These are phyloP conservation scores for Xenopus laevis DNA, from an alignment of 2,113 vertebrate species.

Conservation along the genomic window DNA sequence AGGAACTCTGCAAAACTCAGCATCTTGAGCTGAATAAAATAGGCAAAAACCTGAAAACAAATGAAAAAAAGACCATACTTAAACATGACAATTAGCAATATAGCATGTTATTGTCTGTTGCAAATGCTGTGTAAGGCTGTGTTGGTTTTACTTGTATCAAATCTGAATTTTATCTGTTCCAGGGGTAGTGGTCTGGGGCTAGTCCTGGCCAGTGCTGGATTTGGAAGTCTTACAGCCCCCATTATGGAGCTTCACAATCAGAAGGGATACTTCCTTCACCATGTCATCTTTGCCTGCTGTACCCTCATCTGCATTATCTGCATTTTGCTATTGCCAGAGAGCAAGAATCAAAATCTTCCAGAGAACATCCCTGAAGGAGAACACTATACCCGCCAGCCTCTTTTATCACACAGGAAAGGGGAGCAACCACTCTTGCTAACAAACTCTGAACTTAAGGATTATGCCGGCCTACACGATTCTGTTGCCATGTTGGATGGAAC, in stretches of 20 bases:
- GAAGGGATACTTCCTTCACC: constrained; percentile 97
- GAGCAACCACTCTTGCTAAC: constrained; percentile 92
- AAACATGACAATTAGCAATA: no score
- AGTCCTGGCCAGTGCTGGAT: constrained; percentile 90
- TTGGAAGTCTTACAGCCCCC: constrained; percentile 90
- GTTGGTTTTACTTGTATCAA: no score
- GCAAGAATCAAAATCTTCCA: constrained; percentile 82
- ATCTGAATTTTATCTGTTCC: constrained; percentile 2
- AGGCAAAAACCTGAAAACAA: no score
- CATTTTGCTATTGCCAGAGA: constrained; percentile 91
- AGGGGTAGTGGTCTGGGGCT: constrained; percentile 92
- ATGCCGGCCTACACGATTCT: constrained; percentile 84
- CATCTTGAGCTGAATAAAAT: no score
- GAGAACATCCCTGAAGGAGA: constrained; percentile 89
- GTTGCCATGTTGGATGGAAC: constrained; percentile 66
- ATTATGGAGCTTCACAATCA: constrained; percentile 99
- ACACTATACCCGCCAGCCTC: constrained; percentile 84
- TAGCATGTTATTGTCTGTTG: no score
- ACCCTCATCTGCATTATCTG: constrained; percentile 98
- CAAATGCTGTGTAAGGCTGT: no score
- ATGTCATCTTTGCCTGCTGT: constrained; percentile 96
- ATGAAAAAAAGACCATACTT: no score
- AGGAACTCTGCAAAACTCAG: no score
- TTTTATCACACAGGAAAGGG: constrained; percentile 78
- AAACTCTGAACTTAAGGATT: constrained; percentile 87